Conservation (phyloP, 2,888 invertebrate species). For the Drosophila rubida region DNA sequence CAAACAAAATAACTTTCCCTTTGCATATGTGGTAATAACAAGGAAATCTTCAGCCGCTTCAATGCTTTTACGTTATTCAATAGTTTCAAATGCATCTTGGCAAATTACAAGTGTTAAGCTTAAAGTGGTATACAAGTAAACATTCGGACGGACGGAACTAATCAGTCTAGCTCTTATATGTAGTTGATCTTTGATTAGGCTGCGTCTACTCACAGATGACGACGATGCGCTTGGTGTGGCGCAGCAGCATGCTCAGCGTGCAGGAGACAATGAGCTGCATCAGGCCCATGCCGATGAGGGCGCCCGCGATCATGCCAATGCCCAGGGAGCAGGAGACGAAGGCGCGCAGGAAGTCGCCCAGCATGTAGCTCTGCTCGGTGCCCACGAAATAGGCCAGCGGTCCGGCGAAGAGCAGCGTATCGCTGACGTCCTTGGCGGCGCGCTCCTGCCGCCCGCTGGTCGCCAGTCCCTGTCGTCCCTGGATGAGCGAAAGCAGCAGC, state of each 20-base stretch:
- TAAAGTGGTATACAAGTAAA: too few relatives aligned
- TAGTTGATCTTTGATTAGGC: too few relatives aligned
- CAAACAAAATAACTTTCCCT: too few relatives aligned
- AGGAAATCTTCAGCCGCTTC: too few relatives aligned
- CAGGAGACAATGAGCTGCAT: constrained; percentile 91
- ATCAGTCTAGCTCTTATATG: too few relatives aligned
- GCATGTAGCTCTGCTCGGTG: constrained; percentile 93
- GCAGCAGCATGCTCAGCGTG: constrained; percentile 92
- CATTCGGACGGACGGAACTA: too few relatives aligned
- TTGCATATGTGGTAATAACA: too few relatives aligned
- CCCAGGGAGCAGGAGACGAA: constrained; percentile 93
- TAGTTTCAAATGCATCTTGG: too few relatives aligned
- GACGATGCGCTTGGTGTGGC: constrained; percentile 90
- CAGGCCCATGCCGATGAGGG: constrained; percentile 90
- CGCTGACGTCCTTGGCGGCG: constrained; percentile 85
- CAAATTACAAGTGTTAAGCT: too few relatives aligned
- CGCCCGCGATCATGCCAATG: constrained; percentile 90
- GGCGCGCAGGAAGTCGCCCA: constrained; percentile 93
- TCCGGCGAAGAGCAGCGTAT: constrained; percentile 88
- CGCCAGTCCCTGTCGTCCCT: constrained; percentile 83
- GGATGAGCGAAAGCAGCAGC: constrained; percentile 84
- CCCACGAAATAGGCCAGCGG: constrained; percentile 93
- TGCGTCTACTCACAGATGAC: constrained; percentile 87
- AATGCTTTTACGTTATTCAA: too few relatives aligned
- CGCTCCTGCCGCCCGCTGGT: constrained; percentile 85